Conservation (phyloP, 2,797 vertebrate species). For the Tenualosa ilisha region DNA sequence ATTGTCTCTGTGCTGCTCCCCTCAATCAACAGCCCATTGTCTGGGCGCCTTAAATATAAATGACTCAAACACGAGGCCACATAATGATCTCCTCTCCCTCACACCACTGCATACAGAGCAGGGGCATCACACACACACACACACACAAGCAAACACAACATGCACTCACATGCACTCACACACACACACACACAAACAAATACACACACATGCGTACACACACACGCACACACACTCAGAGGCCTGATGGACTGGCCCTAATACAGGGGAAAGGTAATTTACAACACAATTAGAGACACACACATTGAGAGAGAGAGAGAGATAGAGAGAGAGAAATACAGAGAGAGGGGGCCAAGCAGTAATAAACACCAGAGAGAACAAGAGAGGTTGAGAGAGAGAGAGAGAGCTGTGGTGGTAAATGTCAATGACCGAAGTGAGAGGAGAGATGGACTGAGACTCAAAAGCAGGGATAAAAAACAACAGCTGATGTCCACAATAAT, state of each 20-base stretch:
- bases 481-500: not conserved
- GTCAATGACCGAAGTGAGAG: too few relatives aligned
- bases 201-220: conserved; percentile 16
- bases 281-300: conserved; percentile 70
- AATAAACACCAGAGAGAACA: not conserved
- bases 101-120: conserved; percentile 84
- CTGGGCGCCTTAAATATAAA: conserved; percentile 99
- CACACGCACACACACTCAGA: conserved; percentile 43
- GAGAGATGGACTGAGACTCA: not conserved
- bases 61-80: conserved; percentile 98
- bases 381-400: conserved; percentile 1
- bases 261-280: conserved; percentile 79
- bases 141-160: conserved; percentile 36
- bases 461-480: not conserved
- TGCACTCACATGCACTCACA: not conserved
- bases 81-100: conserved; percentile 99
- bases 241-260: conserved; percentile 72
- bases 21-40: conserved; percentile 99
- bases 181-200: conserved; percentile 18
- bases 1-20: conserved; percentile 99
- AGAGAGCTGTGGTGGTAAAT: too few relatives aligned
- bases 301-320: conserved; percentile 23
- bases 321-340: conserved; percentile 10
- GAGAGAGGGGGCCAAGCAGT: not conserved
- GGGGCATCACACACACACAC: conserved; percentile 61